phyloP scores from a whole-genome alignment of 2,888 invertebrate genomes.

The Thelaira solivaga region DNA sequence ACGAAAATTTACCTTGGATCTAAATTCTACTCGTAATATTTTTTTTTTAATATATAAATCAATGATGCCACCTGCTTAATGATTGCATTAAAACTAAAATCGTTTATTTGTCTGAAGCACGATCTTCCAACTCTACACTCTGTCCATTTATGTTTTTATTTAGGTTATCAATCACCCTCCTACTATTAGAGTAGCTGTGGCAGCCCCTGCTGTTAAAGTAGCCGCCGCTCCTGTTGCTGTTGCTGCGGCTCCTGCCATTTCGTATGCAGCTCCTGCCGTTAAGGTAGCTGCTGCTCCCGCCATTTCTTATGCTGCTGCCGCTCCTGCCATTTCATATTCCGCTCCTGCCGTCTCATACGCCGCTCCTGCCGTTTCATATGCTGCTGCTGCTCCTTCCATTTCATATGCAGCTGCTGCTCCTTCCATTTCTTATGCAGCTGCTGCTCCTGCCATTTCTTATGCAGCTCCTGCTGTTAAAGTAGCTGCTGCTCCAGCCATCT shows the following conservation, averaged over 20 bases:
- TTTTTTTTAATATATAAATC: too few species aligned
- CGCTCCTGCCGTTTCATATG: constrained; percentile 47
- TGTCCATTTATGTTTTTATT: not conserved
- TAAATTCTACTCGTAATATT: too few species aligned
- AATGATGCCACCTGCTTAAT: too few species aligned
- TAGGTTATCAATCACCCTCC: constrained; percentile 53
- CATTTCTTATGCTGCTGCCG: constrained; percentile 65
- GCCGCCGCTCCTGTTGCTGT: constrained; percentile 47
- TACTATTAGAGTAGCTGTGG: constrained; percentile 45
- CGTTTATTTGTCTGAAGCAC: too few species aligned
- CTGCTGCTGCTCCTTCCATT: constrained; percentile 56
- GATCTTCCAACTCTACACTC: too few species aligned
- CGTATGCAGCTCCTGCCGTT: constrained; percentile 60
- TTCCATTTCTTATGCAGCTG: constrained; percentile 53
- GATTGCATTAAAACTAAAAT: too few species aligned
- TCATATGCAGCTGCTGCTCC: constrained; percentile 58
- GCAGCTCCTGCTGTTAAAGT: constrained; percentile 57
- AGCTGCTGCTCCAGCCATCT: constrained; percentile 67
- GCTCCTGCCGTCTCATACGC: constrained; percentile 38
- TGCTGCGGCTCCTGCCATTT: constrained; percentile 31
- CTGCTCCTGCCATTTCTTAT: constrained; percentile 53
- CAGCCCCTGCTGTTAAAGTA: constrained; percentile 53
- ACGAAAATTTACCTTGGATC: too few species aligned
- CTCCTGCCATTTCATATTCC: constrained; percentile 64
- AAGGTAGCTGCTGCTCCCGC: constrained; percentile 64